Evolutionary conservation across 2,797 vertebrate species (phyloP).

Genomic region (Lacerta viridis): DNA sequence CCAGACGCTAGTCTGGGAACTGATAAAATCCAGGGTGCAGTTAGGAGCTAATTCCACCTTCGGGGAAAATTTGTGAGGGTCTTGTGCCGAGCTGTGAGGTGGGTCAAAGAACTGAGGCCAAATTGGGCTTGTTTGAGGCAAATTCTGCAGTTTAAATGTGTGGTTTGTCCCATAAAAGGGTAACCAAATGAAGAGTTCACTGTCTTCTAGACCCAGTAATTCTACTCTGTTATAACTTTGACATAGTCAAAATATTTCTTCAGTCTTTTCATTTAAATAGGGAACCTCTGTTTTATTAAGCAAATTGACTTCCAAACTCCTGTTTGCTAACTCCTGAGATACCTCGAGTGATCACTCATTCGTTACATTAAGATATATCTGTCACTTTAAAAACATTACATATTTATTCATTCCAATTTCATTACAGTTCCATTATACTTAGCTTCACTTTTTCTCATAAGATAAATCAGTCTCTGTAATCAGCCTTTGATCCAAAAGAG

Average conservation of each 20-base stretch:
- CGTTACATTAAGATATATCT: not conserved
- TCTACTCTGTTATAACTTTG: not conserved
- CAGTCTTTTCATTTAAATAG: not conserved
- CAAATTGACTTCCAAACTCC: not conserved
- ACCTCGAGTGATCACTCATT: not conserved
- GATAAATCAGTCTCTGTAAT: not conserved
- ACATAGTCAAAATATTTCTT: not conserved
- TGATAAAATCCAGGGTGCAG: not conserved
- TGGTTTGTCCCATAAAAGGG: not conserved
- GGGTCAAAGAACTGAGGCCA: not conserved
- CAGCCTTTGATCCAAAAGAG: not conserved
- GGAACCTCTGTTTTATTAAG: not conserved
- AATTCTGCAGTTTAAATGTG: not conserved
- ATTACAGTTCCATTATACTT: no score
- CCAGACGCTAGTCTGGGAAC: not conserved
- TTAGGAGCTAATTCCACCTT: not conserved
- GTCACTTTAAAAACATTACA: not conserved
- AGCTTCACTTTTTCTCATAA: not conserved
- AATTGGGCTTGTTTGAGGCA: not conserved
- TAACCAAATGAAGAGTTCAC: no score
- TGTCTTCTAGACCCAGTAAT: no score
- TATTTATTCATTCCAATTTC: no score
- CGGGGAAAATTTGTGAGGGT: not conserved
- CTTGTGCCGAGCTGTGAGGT: not conserved
- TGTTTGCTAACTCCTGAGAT: not conserved